phyloP scores from a whole-genome alignment of 2,888 invertebrate species.

The Parnassius mnemosyne region DNA sequence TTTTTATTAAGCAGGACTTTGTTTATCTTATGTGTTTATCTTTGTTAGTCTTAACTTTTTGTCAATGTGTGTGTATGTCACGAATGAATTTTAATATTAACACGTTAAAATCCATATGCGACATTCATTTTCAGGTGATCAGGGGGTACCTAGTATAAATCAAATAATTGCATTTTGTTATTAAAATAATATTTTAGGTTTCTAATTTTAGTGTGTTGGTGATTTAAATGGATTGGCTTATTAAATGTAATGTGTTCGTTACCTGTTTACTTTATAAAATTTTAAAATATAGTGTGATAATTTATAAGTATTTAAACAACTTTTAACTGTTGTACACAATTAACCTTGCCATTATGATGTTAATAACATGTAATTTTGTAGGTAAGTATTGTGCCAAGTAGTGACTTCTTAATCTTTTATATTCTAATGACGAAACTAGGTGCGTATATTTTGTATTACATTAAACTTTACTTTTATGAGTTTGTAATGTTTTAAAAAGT shows the following conservation, averaged over 20 bases:
- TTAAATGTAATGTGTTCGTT: constrained; percentile 11
- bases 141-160: no score
- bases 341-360: constrained; percentile 24
- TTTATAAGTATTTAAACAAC: constrained; percentile 15
- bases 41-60: not conserved
- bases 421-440: constrained; percentile 34
- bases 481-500: no score
- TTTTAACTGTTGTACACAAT: constrained; percentile 12
- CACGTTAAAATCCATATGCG: no score
- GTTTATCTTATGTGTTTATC: no score
- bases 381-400: constrained; percentile 42
- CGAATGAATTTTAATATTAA: no score
- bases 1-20: not conserved
- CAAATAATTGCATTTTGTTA: not conserved
- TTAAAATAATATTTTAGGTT: not conserved
- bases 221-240: constrained; percentile 1
- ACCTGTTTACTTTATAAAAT: constrained; percentile 21
- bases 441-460: constrained; percentile 11
- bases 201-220: not conserved
- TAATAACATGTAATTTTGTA: constrained; percentile 27
- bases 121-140: no score
- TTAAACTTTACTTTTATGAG: not conserved
- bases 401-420: constrained; percentile 23
- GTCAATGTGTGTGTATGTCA: no score
- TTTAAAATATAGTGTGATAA: constrained; percentile 8